Evolutionary conservation across 2,888 invertebrate genomes (phyloP).

Genomic region (Eubasilissa splendida): DNA sequence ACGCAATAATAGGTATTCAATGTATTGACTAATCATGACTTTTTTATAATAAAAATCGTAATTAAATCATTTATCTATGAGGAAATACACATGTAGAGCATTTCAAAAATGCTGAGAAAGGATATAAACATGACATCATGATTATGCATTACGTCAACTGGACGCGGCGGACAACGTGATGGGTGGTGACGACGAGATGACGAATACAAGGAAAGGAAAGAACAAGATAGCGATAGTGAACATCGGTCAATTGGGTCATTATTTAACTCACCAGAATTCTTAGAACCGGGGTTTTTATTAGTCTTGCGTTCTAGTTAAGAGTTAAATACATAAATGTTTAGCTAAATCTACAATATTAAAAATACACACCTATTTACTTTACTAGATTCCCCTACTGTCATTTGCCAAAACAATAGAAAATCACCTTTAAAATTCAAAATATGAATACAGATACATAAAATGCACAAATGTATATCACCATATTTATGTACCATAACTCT

Average conservation of each 20-base stretch:
- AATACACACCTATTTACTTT: too few species aligned
- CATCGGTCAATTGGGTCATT: slow-evolving; percentile 4
- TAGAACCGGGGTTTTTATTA: slow-evolving; percentile 10
- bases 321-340: too few species aligned
- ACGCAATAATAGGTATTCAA: neutral
- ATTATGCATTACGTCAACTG: slow-evolving; percentile 27
- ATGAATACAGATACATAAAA: too few species aligned
- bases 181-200: neutral
- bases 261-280: slow-evolving; percentile 15
- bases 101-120: neutral
- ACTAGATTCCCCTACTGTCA: too few species aligned
- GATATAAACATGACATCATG: slow-evolving; percentile 33
- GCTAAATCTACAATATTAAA: too few species aligned
- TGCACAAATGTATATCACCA: too few species aligned
- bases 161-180: neutral
- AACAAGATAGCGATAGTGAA: neutral
- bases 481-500: too few species aligned
- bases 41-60: neutral
- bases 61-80: neutral
- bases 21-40: neutral
- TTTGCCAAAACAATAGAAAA: too few species aligned
- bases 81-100: neutral
- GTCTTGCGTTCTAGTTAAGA: neutral
- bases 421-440: too few species aligned
- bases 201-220: neutral